Conservation (phyloP, 2,113 vertebrate species). For the Saguinus midas region DNA sequence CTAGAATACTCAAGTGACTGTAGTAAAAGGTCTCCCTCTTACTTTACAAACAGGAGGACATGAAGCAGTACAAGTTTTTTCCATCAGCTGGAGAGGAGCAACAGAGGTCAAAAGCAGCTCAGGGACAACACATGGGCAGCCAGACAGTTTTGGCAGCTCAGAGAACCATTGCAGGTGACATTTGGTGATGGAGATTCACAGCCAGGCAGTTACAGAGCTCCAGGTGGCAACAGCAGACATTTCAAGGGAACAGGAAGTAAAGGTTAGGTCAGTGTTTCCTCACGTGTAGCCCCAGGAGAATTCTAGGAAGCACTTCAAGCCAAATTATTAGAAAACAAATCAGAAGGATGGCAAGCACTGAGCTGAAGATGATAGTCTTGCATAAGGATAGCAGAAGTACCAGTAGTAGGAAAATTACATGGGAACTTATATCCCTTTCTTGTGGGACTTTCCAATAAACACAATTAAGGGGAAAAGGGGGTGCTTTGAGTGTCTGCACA, state of each 20-base stretch:
- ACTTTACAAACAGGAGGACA: not conserved
- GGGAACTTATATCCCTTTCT: not conserved
- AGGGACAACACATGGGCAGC: not conserved
- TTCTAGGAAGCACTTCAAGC: not conserved
- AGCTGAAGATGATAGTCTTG: too few relatives aligned
- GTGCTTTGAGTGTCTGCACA: not conserved
- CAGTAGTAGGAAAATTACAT: not conserved
- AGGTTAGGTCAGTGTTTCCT: not conserved
- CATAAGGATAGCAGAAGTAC: not conserved
- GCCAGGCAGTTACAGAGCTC: not conserved
- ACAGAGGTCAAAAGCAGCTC: not conserved
- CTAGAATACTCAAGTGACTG: not conserved
- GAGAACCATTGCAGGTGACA: not conserved
- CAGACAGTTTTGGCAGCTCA: not conserved
- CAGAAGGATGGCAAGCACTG: not conserved
- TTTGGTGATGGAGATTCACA: not conserved
- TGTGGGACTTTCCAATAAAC: not conserved
- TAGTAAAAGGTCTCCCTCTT: not conserved
- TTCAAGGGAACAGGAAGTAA: not conserved
- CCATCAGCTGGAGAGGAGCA: not conserved
- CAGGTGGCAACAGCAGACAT: not conserved
- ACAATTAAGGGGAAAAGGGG: not conserved
- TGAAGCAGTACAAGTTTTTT: not conserved
- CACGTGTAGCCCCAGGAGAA: not conserved
- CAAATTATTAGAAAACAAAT: not conserved